Evolutionary conservation across 2,113 vertebrate genomes (phyloP).

Genomic region (Corvus cornix): DNA sequence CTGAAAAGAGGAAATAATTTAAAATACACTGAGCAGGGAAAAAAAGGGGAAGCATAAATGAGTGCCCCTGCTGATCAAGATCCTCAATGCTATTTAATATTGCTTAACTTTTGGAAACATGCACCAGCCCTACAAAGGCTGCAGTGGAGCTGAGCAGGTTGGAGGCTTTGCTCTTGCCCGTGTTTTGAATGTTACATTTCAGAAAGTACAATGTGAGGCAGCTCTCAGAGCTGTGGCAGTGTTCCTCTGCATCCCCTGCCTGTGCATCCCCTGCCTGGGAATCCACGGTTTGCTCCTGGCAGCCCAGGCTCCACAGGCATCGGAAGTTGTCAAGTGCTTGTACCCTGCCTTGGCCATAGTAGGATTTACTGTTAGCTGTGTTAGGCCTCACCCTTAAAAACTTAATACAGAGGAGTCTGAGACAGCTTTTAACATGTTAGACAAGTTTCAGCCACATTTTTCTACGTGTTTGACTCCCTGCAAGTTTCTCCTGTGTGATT

Average conservation of each 20-base stretch:
- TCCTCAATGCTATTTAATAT: not conserved
- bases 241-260: not conserved
- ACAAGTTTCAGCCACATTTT: not conserved
- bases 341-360: accelerated
- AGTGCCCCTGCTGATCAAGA: not conserved
- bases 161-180: not conserved
- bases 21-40: not conserved
- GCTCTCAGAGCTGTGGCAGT: not conserved
- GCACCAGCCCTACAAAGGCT: not conserved
- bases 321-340: accelerated
- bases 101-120: not conserved
- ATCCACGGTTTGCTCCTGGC: not conserved
- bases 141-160: not conserved
- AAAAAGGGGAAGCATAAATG: not conserved
- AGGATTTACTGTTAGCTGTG: not conserved
- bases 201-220: not conserved
- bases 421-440: not conserved
- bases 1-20: constrained; percentile 44
- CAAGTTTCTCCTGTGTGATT: not conserved
- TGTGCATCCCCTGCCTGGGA: not conserved
- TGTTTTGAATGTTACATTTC: not conserved
- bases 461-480: not conserved
- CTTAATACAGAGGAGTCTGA: not conserved
- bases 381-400: not conserved
- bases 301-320: not conserved